A percentile compares a stretch with the other conserved stretches of the same genome.
These are phyloP conservation scores for Eurytoma californica DNA, from an alignment of 2,888 invertebrate genomes.

Conservation along the genomic window DNA sequence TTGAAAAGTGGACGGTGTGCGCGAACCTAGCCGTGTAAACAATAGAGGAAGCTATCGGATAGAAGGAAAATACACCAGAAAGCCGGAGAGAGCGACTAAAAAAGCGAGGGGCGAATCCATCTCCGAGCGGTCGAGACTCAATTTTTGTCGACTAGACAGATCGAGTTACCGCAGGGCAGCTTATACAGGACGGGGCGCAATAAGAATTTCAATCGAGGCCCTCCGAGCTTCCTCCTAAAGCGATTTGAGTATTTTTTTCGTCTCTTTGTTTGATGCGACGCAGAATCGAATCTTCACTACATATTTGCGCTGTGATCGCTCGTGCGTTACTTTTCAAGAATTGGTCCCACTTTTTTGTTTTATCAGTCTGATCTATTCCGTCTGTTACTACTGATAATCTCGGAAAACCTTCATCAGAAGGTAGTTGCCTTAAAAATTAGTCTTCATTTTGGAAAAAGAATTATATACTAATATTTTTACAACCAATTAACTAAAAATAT, in stretches of 20 bases:
- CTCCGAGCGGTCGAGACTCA: not conserved
- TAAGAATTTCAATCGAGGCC: constrained; percentile 35
- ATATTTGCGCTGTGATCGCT: not conserved
- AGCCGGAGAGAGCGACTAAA: not conserved
- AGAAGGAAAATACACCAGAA: not conserved
- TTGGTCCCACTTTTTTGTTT: too few relatives aligned
- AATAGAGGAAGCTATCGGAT: constrained; percentile 8
- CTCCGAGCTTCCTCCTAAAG: not conserved
- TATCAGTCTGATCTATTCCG: too few relatives aligned
- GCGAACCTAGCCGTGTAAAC: constrained; percentile 3
- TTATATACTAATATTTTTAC: too few relatives aligned
- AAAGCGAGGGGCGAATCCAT: not conserved
- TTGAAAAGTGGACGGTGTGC: too few relatives aligned
- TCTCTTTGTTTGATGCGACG: constrained; percentile 19
- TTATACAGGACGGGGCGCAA: not conserved
- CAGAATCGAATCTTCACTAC: not conserved
- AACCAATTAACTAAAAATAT: too few relatives aligned
- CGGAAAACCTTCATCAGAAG: too few relatives aligned
- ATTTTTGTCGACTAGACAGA: constrained; percentile 23
- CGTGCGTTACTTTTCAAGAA: not conserved
- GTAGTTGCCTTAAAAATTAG: too few relatives aligned
- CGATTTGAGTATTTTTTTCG: constrained; percentile 12
- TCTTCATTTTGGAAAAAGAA: too few relatives aligned
- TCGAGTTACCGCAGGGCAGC: constrained; percentile 12
- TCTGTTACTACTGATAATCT: too few relatives aligned